These are phyloP conservation scores for Bovichtus variegatus DNA, from an alignment of 2,797 vertebrate species.

Conservation along the genomic window DNA sequence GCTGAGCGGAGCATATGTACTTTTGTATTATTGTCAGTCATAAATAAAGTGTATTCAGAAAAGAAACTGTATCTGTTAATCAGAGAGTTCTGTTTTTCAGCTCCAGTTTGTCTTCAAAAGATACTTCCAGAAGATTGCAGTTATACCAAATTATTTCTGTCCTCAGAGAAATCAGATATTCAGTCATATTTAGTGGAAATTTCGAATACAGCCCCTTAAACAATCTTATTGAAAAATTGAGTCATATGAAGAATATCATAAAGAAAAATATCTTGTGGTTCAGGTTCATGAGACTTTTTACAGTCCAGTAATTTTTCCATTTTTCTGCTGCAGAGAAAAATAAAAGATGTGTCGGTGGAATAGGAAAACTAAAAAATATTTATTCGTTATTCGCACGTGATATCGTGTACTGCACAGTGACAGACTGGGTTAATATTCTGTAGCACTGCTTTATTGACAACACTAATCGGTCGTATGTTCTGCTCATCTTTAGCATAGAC, in stretches of 20 bases:
- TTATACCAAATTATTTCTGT: neutral
- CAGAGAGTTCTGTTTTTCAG: neutral
- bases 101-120: constrained; percentile 8
- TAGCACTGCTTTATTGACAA: constrained; percentile 39
- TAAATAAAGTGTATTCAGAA: constrained; percentile 1
- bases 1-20: neutral
- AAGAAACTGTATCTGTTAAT: neutral
- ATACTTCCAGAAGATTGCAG: neutral
- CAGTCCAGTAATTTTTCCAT: neutral
- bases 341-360: neutral
- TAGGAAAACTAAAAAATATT: neutral
- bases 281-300: neutral
- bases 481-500: constrained; percentile 44
- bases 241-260: neutral
- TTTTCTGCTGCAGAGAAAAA: constrained; percentile 24
- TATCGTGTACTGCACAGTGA: constrained; percentile 18
- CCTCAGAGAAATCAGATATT: neutral
- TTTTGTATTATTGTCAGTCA: constrained; percentile 1
- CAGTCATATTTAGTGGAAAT: neutral
- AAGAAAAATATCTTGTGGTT: neutral
- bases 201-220: neutral
- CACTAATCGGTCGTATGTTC: constrained; percentile 44
- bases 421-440: constrained; percentile 8
- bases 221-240: too few species aligned
- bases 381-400: constrained; percentile 16